Percentiles rank a stretch among this genome's conserved stretches.
These are phyloP conservation scores for Haliaeetus leucogaster DNA, from an alignment of 2,113 vertebrate species.

Conservation along the genomic window DNA sequence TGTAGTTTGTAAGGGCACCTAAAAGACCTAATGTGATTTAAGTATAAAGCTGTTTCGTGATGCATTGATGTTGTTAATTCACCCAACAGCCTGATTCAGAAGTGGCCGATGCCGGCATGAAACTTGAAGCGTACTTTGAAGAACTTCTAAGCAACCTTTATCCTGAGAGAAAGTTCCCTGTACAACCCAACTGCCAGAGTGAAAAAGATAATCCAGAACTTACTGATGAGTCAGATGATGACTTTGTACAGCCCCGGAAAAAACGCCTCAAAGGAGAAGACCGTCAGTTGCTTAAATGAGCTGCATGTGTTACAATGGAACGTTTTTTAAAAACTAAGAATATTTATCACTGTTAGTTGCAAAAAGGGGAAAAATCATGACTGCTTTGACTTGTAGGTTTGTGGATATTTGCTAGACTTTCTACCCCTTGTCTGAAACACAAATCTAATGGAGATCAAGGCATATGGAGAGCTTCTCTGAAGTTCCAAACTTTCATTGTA, in stretches of 20 bases:
- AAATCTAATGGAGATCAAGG: not conserved
- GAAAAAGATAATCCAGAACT: conserved; percentile 65
- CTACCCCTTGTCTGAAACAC: not conserved
- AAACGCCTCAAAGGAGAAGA: conserved; percentile 81
- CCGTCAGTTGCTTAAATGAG: conserved; percentile 70
- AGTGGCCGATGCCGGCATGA: conserved; percentile 79
- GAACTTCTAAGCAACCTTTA: conserved; percentile 76
- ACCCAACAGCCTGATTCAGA: conserved; percentile 78
- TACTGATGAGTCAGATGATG: conserved; percentile 76
- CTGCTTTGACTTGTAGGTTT: conserved; percentile 44
- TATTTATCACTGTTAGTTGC: conserved; percentile 56
- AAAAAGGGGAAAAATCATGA: conserved; percentile 1
- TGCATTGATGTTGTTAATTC: conserved; percentile 38
- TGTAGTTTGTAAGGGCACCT: not conserved
- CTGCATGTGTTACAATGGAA: not conserved
- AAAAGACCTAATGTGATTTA: not conserved
- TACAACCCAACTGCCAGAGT: conserved; percentile 54
- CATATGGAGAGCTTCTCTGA: not conserved
- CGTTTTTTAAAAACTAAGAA: not conserved
- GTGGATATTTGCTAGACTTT: conserved; percentile 50
- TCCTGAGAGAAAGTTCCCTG: conserved; percentile 75
- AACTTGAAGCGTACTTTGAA: conserved; percentile 81
- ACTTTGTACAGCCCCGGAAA: conserved; percentile 78
- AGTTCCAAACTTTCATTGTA: conserved; percentile 12
- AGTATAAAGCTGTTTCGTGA: not conserved